A percentile compares a stretch with the other conserved stretches of the same genome.
phyloP scores from a whole-genome alignment of 2,888 invertebrate genomes.

The Clivina fossor region DNA sequence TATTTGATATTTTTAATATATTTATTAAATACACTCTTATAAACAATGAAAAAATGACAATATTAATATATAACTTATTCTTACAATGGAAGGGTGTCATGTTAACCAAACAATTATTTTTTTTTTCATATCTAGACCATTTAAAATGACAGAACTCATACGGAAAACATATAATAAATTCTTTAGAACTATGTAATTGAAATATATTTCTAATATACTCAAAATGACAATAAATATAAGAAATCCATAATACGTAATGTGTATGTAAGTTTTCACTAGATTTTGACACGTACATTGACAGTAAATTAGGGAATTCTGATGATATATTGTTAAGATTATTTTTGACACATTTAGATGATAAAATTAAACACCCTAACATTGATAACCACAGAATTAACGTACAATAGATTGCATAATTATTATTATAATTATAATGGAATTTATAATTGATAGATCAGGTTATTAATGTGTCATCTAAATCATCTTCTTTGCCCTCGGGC shows the following conservation, averaged over 20 bases:
- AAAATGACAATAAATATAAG: too few relatives aligned
- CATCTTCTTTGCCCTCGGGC: slow-evolving; percentile 84
- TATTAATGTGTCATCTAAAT: slow-evolving; percentile 88
- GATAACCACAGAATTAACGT: slow-evolving; percentile 18
- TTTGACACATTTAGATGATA: slow-evolving; percentile 19
- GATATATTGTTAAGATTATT: slow-evolving; percentile 7
- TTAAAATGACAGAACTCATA: too few relatives aligned
- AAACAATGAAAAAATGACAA: slow-evolving; percentile 28
- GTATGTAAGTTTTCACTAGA: too few relatives aligned
- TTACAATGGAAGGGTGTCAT: slow-evolving; percentile 19
- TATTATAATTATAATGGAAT: too few relatives aligned
- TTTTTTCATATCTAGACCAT: neutral
- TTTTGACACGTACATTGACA: too few relatives aligned
- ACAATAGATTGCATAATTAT: neutral
- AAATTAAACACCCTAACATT: slow-evolving; percentile 20
- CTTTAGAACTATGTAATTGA: too few relatives aligned
- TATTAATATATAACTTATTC: slow-evolving; percentile 17
- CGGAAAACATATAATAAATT: neutral
- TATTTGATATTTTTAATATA: slow-evolving; percentile 27
- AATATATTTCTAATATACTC: too few relatives aligned
- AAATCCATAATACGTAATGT: too few relatives aligned
- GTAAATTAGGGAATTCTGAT: too few relatives aligned
- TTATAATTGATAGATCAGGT: slow-evolving; percentile 60
- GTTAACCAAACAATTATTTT: slow-evolving; percentile 10
- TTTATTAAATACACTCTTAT: slow-evolving; percentile 31